Percentiles rank a stretch among this genome's conserved stretches.
These are phyloP conservation scores for Leptarthrus brevirostris DNA, from an alignment of 2,888 invertebrate genomes.

Conservation along the genomic window DNA sequence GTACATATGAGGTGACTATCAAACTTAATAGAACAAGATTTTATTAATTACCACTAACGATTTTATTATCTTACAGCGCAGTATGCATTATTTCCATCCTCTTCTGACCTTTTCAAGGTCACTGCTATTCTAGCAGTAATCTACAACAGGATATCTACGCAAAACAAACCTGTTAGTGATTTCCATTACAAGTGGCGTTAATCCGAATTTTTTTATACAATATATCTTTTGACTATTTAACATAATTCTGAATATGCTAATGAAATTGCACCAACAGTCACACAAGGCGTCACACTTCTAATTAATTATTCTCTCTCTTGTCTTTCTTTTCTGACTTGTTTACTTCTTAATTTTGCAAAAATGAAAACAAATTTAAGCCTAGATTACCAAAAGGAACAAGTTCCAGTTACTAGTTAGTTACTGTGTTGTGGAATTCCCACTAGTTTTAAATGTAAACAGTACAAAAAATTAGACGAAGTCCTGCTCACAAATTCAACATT, in stretches of 20 bases:
- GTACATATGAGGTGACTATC: no score
- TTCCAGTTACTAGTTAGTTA: no score
- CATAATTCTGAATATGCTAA: background rate
- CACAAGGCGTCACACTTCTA: no score
- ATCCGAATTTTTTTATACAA: background rate
- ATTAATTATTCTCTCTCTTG: background rate
- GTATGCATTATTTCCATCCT: no score
- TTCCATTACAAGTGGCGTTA: conserved; percentile 3
- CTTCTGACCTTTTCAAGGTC: background rate
- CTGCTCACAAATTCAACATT: background rate
- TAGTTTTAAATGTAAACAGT: background rate
- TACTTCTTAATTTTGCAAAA: background rate
- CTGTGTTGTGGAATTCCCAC: background rate
- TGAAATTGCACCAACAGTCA: background rate
- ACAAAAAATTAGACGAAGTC: background rate
- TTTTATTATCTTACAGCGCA: no score
- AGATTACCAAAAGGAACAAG: background rate
- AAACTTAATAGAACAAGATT: no score
- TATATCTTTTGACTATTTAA: background rate
- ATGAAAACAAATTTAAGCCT: background rate
- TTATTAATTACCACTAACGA: no score
- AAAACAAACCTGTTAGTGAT: background rate
- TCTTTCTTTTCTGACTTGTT: background rate
- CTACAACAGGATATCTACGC: background rate
- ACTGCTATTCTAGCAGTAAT: background rate